Evolutionary conservation across 2,113 vertebrate species (phyloP).

Genomic region (Anhinga anhinga): DNA sequence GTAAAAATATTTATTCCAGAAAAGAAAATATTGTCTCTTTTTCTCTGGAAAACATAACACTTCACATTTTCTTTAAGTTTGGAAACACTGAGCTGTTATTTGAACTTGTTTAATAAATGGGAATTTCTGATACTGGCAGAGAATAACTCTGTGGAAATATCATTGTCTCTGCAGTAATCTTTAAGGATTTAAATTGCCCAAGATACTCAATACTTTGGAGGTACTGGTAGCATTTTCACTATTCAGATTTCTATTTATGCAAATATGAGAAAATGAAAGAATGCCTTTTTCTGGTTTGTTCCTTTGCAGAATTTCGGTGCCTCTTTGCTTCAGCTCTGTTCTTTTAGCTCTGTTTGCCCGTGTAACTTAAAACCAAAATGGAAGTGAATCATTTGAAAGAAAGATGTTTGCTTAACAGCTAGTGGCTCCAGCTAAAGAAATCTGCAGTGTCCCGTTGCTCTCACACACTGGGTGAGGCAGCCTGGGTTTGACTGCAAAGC

Average conservation of each 20-base stretch:
- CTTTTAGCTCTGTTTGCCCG: not conserved
- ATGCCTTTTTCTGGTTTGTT: not conserved
- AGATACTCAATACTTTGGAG: not conserved
- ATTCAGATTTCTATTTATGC: not conserved
- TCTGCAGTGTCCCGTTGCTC: not conserved
- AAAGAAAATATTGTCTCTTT: not conserved
- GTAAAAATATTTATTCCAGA: not conserved
- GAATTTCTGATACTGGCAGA: constrained; percentile 28
- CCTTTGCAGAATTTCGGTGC: not conserved
- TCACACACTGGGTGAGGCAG: not conserved
- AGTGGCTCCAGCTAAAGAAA: not conserved
- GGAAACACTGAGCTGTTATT: constrained; percentile 21
- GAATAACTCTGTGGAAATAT: not conserved
- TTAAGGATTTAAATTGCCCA: not conserved
- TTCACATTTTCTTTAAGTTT: constrained; percentile 3
- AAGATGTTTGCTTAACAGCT: constrained; percentile 31
- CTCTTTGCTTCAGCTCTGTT: not conserved
- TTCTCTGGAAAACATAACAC: not conserved
- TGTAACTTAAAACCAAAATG: constrained; percentile 21
- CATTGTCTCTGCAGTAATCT: not conserved
- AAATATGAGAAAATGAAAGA: not conserved
- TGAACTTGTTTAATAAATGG: constrained; percentile 30
- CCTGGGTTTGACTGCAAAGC: not conserved
- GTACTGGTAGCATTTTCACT: not conserved
- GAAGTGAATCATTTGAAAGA: not conserved